Evolutionary conservation across 2,888 invertebrate genomes (phyloP).

Genomic region (Agriopis marginaria): DNA sequence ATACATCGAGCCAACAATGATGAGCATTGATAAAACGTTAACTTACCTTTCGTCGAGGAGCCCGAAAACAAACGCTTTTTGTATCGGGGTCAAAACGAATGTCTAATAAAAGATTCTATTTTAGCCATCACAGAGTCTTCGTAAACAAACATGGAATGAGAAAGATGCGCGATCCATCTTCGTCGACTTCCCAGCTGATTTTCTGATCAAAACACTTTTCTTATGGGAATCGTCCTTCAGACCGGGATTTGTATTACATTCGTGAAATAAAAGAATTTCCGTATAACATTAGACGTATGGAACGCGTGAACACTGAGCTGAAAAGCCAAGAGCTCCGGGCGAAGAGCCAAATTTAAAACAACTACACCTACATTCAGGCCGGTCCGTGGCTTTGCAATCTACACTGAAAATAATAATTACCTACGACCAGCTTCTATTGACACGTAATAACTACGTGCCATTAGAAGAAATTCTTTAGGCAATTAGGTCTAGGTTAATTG

Average conservation of each 20-base stretch:
- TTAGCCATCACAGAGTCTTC: slow-evolving; percentile 60
- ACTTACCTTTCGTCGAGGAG: slow-evolving; percentile 72
- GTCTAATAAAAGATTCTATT: slow-evolving; percentile 84
- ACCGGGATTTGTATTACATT: slow-evolving; percentile 43
- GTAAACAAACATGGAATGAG: slow-evolving; percentile 66
- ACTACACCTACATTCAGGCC: slow-evolving; percentile 71
- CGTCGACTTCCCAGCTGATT: slow-evolving; percentile 37
- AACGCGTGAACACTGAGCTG: slow-evolving; percentile 66
- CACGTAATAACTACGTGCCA: slow-evolving; percentile 33
- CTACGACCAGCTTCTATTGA: slow-evolving; percentile 54
- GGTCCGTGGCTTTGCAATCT: slow-evolving; percentile 60
- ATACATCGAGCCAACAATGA: slow-evolving; percentile 63
- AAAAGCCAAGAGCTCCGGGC: slow-evolving; percentile 74
- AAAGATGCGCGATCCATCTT: slow-evolving; percentile 60
- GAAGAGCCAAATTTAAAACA: slow-evolving; percentile 80
- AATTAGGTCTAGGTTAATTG: slow-evolving; percentile 20
- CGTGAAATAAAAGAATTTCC: slow-evolving; percentile 55
- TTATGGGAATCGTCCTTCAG: slow-evolving; percentile 37
- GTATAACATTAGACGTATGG: slow-evolving; percentile 63
- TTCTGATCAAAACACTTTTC: slow-evolving; percentile 34
- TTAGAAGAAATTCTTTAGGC: slow-evolving; percentile 6
- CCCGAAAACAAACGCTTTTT: slow-evolving; percentile 65
- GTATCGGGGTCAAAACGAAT: slow-evolving; percentile 70
- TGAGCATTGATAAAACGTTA: slow-evolving; percentile 56
- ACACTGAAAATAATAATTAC: slow-evolving; percentile 58